Base-by-base conservation (phyloP, 2,113 vertebrate species). In the Tricholaema leucomelas region DNA sequence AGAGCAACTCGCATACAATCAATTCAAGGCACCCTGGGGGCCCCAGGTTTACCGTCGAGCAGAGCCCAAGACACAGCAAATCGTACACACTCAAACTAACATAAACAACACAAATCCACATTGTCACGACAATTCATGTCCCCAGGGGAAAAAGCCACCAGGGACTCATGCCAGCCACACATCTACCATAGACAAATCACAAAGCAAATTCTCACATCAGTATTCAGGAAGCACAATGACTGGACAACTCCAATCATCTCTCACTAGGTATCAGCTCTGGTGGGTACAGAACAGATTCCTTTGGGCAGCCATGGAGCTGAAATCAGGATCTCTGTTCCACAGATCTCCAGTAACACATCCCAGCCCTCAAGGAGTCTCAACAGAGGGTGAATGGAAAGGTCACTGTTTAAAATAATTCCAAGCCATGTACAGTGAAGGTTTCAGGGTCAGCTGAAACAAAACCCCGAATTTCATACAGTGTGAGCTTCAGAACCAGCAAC, bases 21-120 rank as follows among this genome's bases (percentile, higher is more conserved):
- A 8, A 16, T 5, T 5, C 69, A 8, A 2, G 1, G 1, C 56
- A 11, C 4, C n/a, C 55, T 6, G n/a, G 28, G 24, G 3, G 15
- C 67, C 5, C 2, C 8, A 3, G n/a, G 14, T 15, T 59, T 25
- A 14, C 16, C 2, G 12, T 12, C 5, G 19, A 81, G 44, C 38
- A 2, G 3, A 24, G 72, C 15, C 20, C 76, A 11, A 36, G 38
- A 20, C 2, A 58, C 50, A 74, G 38, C 31, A 3, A 3, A 14
- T 61, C 77, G 23, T 20, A 18, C 33, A 15, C 23, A 1, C 14
- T 14, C 46, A 17, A 3, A 35, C 7, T 31, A 8, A 23, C 0
- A 2, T 2, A 2, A 0, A 40, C 0, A 0, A 64, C 80, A 56
- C 64, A 10, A 60, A 19, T 2, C 30, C 3, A 10, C 1, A 4